Conservation (phyloP, 53 echinoderm and acorn worm species). For the Holothuria leucospilota region DNA sequence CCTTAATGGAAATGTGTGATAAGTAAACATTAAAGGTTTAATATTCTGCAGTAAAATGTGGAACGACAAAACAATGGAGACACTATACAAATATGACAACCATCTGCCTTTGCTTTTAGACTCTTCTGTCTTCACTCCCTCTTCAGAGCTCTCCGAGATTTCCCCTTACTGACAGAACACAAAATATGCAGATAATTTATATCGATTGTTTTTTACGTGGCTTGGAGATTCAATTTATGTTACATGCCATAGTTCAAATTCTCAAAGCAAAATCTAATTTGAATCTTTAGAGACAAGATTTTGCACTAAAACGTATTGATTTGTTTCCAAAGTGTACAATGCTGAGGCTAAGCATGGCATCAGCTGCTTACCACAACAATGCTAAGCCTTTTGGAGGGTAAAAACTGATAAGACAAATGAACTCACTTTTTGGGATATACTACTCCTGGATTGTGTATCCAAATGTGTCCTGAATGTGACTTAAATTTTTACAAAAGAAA, state of each 20-base stretch:
- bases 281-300: slow-evolving; percentile 45
- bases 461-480: no score
- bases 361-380: slow-evolving; percentile 14
- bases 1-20: no score
- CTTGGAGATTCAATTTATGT: slow-evolving; percentile 47
- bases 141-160: slow-evolving; percentile 1
- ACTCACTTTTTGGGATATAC: no score
- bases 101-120: no score
- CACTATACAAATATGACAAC: no score
- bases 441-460: no score
- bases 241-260: slow-evolving; percentile 34
- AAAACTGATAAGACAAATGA: no score
- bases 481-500: no score
- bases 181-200: slow-evolving; percentile 29
- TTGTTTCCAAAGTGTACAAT: slow-evolving; percentile 32
- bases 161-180: slow-evolving; percentile 11
- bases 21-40: no score
- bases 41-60: no score
- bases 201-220: slow-evolving; percentile 39
- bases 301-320: slow-evolving; percentile 46
- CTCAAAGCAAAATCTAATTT: slow-evolving; percentile 45
- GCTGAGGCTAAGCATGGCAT: slow-evolving; percentile 14
- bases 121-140: neutral
- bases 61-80: no score
- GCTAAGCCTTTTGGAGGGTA: no score